These are phyloP conservation scores for Uria lomvia DNA, from an alignment of 2,113 vertebrate species.

Conservation along the genomic window DNA sequence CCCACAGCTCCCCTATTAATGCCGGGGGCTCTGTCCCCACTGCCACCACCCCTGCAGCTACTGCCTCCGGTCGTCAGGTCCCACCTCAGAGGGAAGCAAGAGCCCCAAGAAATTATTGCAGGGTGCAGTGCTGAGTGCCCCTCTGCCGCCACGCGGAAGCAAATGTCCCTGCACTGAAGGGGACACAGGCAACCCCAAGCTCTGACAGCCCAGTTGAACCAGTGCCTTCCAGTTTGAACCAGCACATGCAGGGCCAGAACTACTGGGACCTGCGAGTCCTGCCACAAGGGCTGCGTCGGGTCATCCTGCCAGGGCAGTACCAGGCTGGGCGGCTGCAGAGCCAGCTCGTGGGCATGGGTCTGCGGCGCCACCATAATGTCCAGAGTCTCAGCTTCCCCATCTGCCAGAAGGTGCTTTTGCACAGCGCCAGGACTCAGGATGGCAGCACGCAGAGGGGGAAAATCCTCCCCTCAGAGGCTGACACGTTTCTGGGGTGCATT, in stretches of 20 bases:
- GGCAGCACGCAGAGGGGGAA: background rate
- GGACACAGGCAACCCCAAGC: background rate
- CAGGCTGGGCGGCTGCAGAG: background rate
- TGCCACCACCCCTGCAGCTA: background rate
- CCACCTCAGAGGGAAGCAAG: background rate
- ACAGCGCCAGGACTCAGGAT: background rate
- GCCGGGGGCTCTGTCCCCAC: fast-evolving
- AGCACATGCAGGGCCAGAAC: background rate
- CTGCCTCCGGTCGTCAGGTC: background rate
- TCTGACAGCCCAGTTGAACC: background rate
- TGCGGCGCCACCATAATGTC: fast-evolving
- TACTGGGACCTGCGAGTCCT: background rate
- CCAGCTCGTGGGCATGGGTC: background rate
- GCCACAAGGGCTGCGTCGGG: background rate
- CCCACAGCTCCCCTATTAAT: background rate
- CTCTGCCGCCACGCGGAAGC: background rate
- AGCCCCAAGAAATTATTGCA: background rate
- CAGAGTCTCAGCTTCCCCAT: background rate
- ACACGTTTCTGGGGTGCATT: background rate
- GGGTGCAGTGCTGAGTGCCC: background rate
- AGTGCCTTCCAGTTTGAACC: background rate
- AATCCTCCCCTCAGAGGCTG: background rate
- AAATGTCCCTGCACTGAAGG: background rate
- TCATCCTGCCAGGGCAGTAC: background rate
- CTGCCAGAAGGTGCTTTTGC: background rate